Base-by-base conservation (phyloP, 2,113 vertebrate species). In the Gobius niger region DNA sequence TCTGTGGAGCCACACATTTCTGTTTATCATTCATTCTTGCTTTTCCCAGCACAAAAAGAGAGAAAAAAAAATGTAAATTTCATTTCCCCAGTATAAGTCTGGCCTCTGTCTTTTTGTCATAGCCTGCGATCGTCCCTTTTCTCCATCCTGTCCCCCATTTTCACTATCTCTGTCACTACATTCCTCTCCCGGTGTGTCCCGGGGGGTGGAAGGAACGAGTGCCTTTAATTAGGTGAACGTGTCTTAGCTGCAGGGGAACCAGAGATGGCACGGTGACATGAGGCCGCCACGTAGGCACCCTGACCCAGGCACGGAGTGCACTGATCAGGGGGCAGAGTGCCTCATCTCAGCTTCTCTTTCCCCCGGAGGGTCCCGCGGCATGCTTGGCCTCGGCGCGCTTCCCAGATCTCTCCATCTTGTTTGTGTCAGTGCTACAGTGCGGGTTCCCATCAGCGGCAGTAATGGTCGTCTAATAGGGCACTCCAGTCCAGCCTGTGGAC, bases 211-310 rank as follows among this genome's bases (percentile, higher is more conserved):
- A 68, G 73, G 68, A 81, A 70, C 73, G 68, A 77, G 62, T 67
- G 71, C 63, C 82, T 89, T 88, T 91, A 91, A 92, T 91, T 89
- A 90, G 89, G 85, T 84, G 84, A 84, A 80, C 69, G 81, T 63
- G 59, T 82, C 80, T 70, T 81, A 59, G 87, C 85, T 88, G 76
- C 63, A 34, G 77, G 72, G 78, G 69, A 76, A 79, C 56, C 67
- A 68, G 72, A 80, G 68, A 80, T 72, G 72, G 70, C 71, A 78
- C 53, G 56, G 59, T 84, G 78, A 85, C 82, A 76, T 77, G 50
- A 10, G 34, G 73, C 65, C 41, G 12, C 74, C 76, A 67, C 67
- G 80, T 62, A 76, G 81, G 75, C 74, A 73, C 68, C 65, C 71
- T 68, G 77, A 85, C 79, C 78, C 75, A 68, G 77, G 52, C 12